These are phyloP conservation scores for Platyscapa corneri DNA, from an alignment of 1,140 invertebrate species.

Conservation along the genomic window DNA sequence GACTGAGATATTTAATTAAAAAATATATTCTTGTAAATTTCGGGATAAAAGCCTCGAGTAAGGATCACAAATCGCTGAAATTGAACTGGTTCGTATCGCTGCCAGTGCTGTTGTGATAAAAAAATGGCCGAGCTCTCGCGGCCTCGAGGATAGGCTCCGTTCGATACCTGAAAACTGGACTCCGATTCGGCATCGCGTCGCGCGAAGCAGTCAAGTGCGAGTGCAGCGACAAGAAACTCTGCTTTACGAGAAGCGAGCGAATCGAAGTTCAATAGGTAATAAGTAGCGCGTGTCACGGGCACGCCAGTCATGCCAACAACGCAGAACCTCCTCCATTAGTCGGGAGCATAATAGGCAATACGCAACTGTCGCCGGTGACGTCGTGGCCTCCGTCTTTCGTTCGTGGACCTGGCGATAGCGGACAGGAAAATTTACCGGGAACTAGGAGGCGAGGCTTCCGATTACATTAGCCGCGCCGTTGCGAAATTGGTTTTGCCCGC, in stretches of 20 bases:
- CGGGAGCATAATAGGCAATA: not conserved
- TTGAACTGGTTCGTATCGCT: too few species aligned
- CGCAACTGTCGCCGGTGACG: not conserved
- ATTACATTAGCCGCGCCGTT: not conserved
- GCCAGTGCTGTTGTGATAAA: too few species aligned
- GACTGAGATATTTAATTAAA: too few species aligned
- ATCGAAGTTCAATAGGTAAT: not conserved
- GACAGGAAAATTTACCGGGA: not conserved
- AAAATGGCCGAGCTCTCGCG: not conserved
- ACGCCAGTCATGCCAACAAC: not conserved
- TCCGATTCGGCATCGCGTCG: not conserved
- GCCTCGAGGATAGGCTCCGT: not conserved
- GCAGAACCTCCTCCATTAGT: not conserved
- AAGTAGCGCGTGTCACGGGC: constrained; percentile 8
- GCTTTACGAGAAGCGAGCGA: not conserved
- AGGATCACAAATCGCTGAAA: too few species aligned
- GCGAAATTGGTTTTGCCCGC: not conserved
- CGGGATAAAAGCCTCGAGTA: too few species aligned
- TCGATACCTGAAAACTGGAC: not conserved
- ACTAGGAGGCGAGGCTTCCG: not conserved
- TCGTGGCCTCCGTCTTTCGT: not conserved
- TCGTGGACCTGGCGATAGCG: not conserved
- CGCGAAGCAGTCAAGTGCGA: too few species aligned
- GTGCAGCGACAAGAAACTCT: not conserved
- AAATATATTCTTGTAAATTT: too few species aligned